Evolutionary conservation across 2,113 vertebrate species (phyloP).

Genomic region (Jacana jacana): DNA sequence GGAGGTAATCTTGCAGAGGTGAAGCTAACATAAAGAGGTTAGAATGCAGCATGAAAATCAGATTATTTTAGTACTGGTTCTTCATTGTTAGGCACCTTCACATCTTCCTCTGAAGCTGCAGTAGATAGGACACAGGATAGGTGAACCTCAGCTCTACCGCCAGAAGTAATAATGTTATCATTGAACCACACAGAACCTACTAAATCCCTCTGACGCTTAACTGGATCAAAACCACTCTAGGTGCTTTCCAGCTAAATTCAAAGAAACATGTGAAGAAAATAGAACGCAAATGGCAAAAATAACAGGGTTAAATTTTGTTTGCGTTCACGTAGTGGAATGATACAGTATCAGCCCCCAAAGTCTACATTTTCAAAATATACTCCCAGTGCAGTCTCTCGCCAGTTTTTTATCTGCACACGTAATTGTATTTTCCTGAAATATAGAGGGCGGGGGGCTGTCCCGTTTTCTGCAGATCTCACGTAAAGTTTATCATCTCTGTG

Average conservation of each 20-base stretch:
- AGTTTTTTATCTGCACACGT: neutral
- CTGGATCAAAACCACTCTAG: neutral
- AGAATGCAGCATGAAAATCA: neutral
- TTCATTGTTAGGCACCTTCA: neutral
- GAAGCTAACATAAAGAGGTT: neutral
- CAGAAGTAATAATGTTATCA: neutral
- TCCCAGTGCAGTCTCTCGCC: neutral
- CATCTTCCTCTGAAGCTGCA: neutral
- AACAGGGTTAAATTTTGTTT: neutral
- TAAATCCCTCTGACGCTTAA: neutral
- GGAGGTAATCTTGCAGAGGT: neutral
- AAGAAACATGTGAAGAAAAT: neutral
- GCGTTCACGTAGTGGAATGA: neutral
- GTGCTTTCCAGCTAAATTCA: neutral
- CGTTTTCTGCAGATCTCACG: neutral
- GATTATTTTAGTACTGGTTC: neutral
- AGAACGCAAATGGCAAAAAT: neutral
- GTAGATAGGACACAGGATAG: neutral
- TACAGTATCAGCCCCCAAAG: neutral
- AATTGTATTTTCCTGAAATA: neutral
- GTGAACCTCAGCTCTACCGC: neutral
- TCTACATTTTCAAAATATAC: neutral
- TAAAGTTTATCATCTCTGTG: neutral
- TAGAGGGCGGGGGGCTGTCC: accelerated
- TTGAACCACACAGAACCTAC: neutral